Conservation (phyloP, 2,888 invertebrate genomes). For the Rhaphigaster nebulosa region DNA sequence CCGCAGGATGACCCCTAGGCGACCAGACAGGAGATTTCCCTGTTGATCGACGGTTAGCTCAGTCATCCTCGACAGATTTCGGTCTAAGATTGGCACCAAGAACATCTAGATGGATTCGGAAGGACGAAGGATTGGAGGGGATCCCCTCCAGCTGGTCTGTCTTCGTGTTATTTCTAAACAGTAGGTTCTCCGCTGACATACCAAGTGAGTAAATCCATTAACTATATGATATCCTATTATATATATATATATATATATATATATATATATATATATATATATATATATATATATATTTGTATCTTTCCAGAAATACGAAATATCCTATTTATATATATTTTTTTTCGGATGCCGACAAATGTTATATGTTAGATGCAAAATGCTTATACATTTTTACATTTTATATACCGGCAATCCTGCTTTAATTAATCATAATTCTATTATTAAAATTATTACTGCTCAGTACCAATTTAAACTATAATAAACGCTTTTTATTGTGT, state of each 20-base stretch:
- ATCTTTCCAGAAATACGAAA: too few species aligned
- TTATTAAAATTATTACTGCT: too few species aligned
- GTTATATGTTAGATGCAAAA: too few species aligned
- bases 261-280: not conserved
- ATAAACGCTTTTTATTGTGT: too few species aligned
- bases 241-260: not conserved
- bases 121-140: not conserved
- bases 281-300: too few species aligned
- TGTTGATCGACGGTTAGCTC: not conserved
- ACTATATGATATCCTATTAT: not conserved
- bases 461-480: too few species aligned
- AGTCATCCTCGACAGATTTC: not conserved
- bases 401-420: too few species aligned
- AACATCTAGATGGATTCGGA: constrained; percentile 7
- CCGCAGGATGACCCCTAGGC: not conserved
- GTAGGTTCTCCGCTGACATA: not conserved
- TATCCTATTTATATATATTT: too few species aligned
- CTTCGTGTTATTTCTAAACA: constrained; percentile 14
- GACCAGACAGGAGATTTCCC: not conserved
- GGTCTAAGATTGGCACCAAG: not conserved
- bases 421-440: too few species aligned
- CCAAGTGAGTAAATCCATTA: constrained; percentile 12
- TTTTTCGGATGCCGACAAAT: too few species aligned
- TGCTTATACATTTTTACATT: too few species aligned
- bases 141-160: not conserved